These are phyloP conservation scores for Maniola jurtina DNA, from an alignment of 1,140 invertebrate genomes.

Conservation along the genomic window DNA sequence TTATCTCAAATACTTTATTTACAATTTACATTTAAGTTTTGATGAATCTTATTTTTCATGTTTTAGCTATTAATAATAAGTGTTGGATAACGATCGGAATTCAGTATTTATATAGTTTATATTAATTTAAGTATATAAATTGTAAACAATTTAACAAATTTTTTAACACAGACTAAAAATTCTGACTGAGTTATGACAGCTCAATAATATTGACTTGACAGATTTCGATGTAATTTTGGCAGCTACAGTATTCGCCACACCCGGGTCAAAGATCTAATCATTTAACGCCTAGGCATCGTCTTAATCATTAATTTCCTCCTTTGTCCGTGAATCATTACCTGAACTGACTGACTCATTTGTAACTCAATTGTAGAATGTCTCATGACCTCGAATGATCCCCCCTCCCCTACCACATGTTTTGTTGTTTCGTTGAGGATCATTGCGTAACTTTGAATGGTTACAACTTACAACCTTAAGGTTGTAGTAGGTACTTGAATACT, in stretches of 20 bases:
- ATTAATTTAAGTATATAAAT: neutral
- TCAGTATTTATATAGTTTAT: constrained; percentile 10
- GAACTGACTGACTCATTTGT: constrained; percentile 15
- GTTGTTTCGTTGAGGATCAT: constrained; percentile 13
- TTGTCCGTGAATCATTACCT: constrained; percentile 22
- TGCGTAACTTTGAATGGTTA: constrained; percentile 12
- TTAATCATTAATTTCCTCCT: constrained; percentile 29
- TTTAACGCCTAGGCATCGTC: constrained; percentile 5
- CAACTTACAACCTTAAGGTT: constrained; percentile 12
- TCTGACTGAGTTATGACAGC: neutral
- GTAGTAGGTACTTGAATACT: constrained; percentile 31
- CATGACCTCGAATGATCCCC: constrained; percentile 12
- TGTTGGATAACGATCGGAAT: neutral
- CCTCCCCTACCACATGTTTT: constrained; percentile 14
- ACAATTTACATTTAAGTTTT: constrained; percentile 5
- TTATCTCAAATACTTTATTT: constrained; percentile 5
- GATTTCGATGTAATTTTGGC: constrained; percentile 4
- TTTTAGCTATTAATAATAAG: neutral
- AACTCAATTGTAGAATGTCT: constrained; percentile 15
- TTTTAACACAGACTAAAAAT: no score
- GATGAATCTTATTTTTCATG: neutral
- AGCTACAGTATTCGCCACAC: neutral
- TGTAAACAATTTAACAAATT: no score
- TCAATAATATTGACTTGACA: neutral
- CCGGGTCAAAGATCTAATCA: constrained; percentile 17